Conservation (phyloP, 2,888 invertebrate species). For the Anthophora plumipes region DNA sequence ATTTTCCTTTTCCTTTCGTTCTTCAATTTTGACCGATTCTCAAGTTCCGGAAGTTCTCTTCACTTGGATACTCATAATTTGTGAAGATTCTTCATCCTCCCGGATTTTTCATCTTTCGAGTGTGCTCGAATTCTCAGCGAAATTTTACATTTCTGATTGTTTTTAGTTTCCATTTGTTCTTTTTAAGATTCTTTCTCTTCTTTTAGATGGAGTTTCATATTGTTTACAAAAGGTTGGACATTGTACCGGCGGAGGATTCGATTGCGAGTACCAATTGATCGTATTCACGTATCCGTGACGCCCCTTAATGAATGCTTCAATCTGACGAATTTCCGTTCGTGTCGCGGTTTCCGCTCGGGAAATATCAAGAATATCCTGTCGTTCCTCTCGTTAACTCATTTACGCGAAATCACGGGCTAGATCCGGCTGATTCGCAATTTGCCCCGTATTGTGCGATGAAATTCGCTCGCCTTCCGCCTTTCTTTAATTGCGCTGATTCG, state of each 20-base stretch:
- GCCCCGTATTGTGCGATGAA: constrained; percentile 35
- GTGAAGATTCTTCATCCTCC: no score
- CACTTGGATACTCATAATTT: no score
- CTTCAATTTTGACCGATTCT: no score
- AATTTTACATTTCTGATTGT: no score
- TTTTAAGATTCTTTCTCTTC: no score
- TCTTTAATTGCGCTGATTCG: constrained; percentile 15
- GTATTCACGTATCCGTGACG: constrained; percentile 39
- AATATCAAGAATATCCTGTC: constrained; percentile 45
- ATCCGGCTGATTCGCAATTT: constrained; percentile 55
- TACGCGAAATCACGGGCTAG: constrained; percentile 42
- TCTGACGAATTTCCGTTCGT: constrained; percentile 22
- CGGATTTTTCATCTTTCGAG: no score
- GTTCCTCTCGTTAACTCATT: constrained; percentile 52
- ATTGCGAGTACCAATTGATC: constrained; percentile 64
- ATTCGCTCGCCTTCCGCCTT: neutral
- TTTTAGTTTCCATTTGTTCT: no score
- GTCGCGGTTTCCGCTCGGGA: constrained; percentile 22
- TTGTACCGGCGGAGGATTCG: constrained; percentile 38
- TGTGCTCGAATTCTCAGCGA: no score
- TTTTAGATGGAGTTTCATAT: no score
- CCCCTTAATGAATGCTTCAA: constrained; percentile 64
- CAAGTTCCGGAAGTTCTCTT: no score
- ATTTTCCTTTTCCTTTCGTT: no score
- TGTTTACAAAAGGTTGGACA: neutral